Percentiles rank a stretch among this genome's conserved stretches.
Conservation (phyloP, 2,113 vertebrate genomes). For the Xenopus borealis region DNA sequence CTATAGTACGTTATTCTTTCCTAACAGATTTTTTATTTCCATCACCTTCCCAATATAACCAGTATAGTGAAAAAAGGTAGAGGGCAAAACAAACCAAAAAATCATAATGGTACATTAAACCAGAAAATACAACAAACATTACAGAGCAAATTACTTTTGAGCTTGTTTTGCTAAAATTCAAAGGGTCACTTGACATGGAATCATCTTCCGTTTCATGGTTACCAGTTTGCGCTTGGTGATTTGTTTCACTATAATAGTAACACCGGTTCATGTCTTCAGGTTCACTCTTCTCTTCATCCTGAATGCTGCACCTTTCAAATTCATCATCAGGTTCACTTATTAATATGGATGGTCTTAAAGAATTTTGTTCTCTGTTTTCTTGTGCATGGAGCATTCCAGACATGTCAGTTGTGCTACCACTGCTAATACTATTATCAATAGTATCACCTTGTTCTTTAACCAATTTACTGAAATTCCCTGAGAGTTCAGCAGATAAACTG, state of each 20-base stretch:
- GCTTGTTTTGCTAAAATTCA: slow-evolving; percentile 61
- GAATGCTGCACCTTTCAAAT: slow-evolving; percentile 23
- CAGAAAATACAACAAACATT: slow-evolving; percentile 76
- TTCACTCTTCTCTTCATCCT: slow-evolving; percentile 37
- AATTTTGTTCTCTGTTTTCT: slow-evolving; percentile 46
- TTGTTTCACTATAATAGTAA: slow-evolving; percentile 23
- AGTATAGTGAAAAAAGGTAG: slow-evolving; percentile 80
- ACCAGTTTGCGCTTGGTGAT: slow-evolving; percentile 44
- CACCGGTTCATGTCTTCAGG: slow-evolving; percentile 37
- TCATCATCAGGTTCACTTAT: slow-evolving; percentile 57
- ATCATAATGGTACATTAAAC: slow-evolving; percentile 76
- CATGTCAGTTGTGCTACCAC: background rate
- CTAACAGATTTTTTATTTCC: slow-evolving; percentile 60
- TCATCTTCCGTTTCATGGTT: slow-evolving; percentile 49
- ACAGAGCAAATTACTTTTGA: slow-evolving; percentile 70
- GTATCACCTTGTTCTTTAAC: background rate
- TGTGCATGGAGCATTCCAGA: background rate
- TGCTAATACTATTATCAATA: slow-evolving; percentile 34
- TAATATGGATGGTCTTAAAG: slow-evolving; percentile 51
- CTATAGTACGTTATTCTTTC: slow-evolving; percentile 59
- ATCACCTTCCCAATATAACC: slow-evolving; percentile 73
- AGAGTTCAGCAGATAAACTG: slow-evolving; percentile 46
- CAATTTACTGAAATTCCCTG: slow-evolving; percentile 32
- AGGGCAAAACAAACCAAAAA: slow-evolving; percentile 77
- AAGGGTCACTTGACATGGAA: slow-evolving; percentile 52